Base-by-base conservation (phyloP, 2,888 invertebrate species). In the Gortyna flavago region DNA sequence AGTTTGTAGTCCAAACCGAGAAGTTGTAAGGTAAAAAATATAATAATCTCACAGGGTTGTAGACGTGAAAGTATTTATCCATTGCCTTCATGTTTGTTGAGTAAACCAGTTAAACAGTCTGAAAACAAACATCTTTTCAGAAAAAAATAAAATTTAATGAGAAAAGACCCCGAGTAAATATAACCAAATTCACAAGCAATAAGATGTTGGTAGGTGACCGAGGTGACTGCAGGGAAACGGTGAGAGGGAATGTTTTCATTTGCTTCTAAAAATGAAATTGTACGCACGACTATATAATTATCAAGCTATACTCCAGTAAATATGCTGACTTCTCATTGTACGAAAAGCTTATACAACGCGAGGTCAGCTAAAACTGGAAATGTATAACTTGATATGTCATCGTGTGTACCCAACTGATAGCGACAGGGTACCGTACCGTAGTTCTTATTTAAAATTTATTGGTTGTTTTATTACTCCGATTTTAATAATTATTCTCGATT, bases 41-140 rank as follows among this genome's bases (percentile, higher is more conserved):
- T 25, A 81, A 79, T 65, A 77, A 83, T 91, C 93, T 92, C 90
- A 93, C 93, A 81, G 91, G 88, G 41, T 76, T 80, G 87, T 89
- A 89, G 87, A 87, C 83, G 87, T 91, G 87, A 87, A 86, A 87
- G 86, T 87, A 73, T 72, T 88, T 84, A 85, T 85, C 87, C 86
- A 88, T 85, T 85, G 71, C 84, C 73, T 83, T 69, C 88, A 87
- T 86, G 67, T 82, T 85, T 79, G 78, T 51, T 81, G 79, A 86
- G 72, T 85, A 81, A 74, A 85, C 82, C 80, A 82, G 85, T 86
- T 83, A 90, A 90, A 88, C 88, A 87, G 88, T 90, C 90, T 90
- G 90, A 88, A 91, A 91, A 86, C 65, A 87, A 87, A 87, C 41
- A 80, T 64, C 66, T 72, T 70, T 75, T 70, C 64, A 82, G 61